phyloP scores from a whole-genome alignment of 2,797 vertebrate species.

The Furcifer pardalis region DNA sequence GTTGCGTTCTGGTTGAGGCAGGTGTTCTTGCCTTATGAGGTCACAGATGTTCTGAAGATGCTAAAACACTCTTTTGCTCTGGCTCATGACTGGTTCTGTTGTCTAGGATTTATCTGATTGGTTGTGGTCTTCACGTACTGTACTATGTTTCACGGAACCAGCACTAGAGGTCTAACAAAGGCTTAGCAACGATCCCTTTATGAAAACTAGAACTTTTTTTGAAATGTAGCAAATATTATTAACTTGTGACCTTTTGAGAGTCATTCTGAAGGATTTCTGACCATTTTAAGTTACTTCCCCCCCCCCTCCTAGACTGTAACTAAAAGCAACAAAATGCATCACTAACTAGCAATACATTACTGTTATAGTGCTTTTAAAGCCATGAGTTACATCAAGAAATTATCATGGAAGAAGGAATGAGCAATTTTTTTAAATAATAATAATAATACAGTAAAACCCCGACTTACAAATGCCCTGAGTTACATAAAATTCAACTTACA shows the following conservation, averaged over 20 bases:
- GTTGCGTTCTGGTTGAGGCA: background rate
- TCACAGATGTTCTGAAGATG: background rate
- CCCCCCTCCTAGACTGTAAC: too few relatives aligned
- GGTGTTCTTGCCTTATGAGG: conserved; percentile 9
- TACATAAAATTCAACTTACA: too few relatives aligned
- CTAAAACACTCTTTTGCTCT: background rate
- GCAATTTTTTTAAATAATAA: too few relatives aligned
- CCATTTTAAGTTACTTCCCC: too few relatives aligned
- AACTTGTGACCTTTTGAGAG: background rate
- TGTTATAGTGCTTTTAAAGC: too few relatives aligned
- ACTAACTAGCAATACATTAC: too few relatives aligned
- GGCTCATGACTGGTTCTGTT: background rate
- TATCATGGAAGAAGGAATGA: background rate
- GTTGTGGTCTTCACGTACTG: background rate
- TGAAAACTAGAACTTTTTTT: background rate
- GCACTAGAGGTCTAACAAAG: background rate
- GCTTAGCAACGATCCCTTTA: background rate
- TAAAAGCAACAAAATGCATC: too few relatives aligned
- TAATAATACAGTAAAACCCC: too few relatives aligned
- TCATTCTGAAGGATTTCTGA: too few relatives aligned
- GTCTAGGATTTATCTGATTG: background rate
- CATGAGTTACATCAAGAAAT: background rate
- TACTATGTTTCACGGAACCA: background rate
- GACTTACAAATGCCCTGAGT: too few relatives aligned
- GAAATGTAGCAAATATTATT: background rate